phyloP scores from a whole-genome alignment of 2,888 invertebrate species.

The Aleiodes leptofemur region DNA sequence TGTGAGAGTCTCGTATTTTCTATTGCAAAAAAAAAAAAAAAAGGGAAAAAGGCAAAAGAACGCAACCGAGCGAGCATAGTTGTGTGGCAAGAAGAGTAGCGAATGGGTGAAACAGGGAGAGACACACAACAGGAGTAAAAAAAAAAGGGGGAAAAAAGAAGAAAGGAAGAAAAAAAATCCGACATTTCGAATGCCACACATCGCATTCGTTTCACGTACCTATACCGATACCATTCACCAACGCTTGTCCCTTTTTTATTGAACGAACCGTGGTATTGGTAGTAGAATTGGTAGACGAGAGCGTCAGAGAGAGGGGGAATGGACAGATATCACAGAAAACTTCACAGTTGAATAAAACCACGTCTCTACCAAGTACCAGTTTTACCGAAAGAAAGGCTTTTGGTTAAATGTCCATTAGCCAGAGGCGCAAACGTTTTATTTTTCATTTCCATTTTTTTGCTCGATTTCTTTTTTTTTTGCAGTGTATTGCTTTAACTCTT shows the following conservation, averaged over 20 bases:
- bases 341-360: conserved; percentile 33
- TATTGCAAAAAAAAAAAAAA: conserved; percentile 13
- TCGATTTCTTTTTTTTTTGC: not conserved
- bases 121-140: conserved; percentile 6
- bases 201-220: conserved; percentile 34
- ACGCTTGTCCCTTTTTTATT: conserved; percentile 28
- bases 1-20: conserved; percentile 19
- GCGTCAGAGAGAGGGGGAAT: too few species aligned
- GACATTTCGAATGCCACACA: conserved; percentile 21
- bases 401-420: conserved; percentile 33
- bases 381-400: conserved; percentile 8
- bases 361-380: not conserved
- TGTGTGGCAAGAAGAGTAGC: conserved; percentile 16
- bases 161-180: too few species aligned
- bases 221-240: conserved; percentile 25
- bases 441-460: not conserved
- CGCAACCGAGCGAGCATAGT: conserved; percentile 3
- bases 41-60: not conserved
- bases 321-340: conserved; percentile 9
- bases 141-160: not conserved
- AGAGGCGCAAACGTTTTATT: conserved; percentile 11
- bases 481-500: not conserved
- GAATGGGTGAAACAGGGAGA: not conserved
- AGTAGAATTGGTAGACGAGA: not conserved
- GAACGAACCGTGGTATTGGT: conserved; percentile 31